Evolutionary conservation across 2,888 invertebrate species (phyloP), one percentile per base, ranked within the genome.

Genomic region (Dicycla oo): DNA sequence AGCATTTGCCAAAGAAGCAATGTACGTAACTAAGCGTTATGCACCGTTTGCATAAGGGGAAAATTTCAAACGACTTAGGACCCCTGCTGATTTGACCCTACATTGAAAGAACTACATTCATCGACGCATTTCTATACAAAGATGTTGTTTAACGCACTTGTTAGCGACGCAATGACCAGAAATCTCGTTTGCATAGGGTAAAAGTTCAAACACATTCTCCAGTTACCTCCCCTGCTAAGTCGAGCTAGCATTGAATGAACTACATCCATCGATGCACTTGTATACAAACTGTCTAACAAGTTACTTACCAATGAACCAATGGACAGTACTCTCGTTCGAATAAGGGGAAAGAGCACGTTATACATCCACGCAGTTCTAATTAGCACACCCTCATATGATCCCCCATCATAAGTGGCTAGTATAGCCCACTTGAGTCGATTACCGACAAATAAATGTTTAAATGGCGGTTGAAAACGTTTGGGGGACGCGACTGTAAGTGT

Each of bases 381-480:
- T 75, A 79, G 51, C 45, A 26, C 63, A 75, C 78, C 78, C 78
- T 75, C 76, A 64, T 56, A 56, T 75, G 64, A 61, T 56, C 51
- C 66, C 74, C 54, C 26, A 38, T 57, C 38, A 30, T 49, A 68
- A 80, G 71, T 80, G 71, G 71, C 47, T 38, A 71, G 40, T 53
- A 11, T 26, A n/a, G 61, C 20, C 47, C 71, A 65, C 68, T 81
- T 72, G 54, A 61, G 57, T 23, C 57, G 26, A 72, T 71, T 65
- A 68, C 57, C 47, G 26, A 43, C 67, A n/a, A 70, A 65, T 79
- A 68, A 54, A 81, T 3, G 30, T 76, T 64, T 65, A 57, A 71
- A 68, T 58, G n/a, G 40, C 47, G 30, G 38, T 71, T 65, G 11
- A 30, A 51, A 67, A 54, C 11, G 23, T 61, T 79, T 61, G 49